phyloP scores from a whole-genome alignment of 1,140 invertebrate species.

The Drosophila littoralis region DNA sequence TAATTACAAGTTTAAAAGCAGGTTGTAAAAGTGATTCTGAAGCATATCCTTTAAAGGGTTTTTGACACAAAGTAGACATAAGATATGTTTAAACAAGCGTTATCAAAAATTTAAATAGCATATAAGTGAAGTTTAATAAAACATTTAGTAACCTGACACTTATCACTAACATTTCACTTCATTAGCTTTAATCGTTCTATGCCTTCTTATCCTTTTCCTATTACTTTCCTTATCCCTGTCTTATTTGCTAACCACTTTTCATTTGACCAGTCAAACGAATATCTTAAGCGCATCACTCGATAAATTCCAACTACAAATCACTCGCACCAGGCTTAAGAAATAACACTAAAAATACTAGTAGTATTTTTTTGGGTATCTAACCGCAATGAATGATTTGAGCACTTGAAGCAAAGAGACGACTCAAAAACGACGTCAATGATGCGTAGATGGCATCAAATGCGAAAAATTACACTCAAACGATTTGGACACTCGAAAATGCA shows the following conservation, averaged over 20 bases:
- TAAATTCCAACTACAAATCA: constrained; percentile 12
- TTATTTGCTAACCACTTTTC: neutral
- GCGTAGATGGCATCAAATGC: constrained; percentile 60
- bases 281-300: neutral
- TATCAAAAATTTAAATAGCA: too few species aligned
- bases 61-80: too few species aligned
- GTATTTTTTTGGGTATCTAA: constrained; percentile 2
- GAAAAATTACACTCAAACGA: constrained; percentile 56
- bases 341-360: neutral
- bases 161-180: too few species aligned
- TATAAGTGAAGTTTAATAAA: too few species aligned
- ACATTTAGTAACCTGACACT: too few species aligned
- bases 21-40: too few species aligned
- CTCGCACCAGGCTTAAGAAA: neutral
- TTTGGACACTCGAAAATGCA: constrained; percentile 59
- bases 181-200: too few species aligned
- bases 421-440: constrained; percentile 46
- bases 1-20: too few species aligned
- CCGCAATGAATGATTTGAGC: constrained; percentile 38
- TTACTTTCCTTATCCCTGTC: too few species aligned
- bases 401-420: neutral
- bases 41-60: too few species aligned
- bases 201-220: too few species aligned
- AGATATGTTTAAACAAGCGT: too few species aligned
- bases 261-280: neutral